phyloP scores from a whole-genome alignment of 2,113 vertebrate genomes.

The Mohoua ochrocephala region DNA sequence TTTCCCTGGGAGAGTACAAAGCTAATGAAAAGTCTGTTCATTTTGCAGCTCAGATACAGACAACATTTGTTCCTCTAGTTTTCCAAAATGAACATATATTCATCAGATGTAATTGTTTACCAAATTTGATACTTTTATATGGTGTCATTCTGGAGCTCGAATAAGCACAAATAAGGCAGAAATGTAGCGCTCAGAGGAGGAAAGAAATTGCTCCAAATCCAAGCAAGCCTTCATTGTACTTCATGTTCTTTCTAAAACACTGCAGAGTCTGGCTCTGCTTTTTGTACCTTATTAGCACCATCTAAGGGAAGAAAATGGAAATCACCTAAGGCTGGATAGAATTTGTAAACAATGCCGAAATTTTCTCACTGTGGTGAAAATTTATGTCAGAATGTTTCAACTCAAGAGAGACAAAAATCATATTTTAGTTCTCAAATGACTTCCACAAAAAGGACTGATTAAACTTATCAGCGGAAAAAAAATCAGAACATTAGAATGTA shows the following conservation, averaged over 20 bases:
- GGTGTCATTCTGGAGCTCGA: constrained; percentile 6
- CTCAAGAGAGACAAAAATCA: background rate
- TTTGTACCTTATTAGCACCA: constrained; percentile 65
- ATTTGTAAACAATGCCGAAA: background rate
- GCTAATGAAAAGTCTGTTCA: background rate
- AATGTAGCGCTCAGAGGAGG: background rate
- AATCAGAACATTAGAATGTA: background rate
- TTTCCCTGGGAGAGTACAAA: background rate
- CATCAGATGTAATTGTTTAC: constrained; percentile 46
- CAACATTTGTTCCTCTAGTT: background rate
- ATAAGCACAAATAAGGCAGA: constrained; percentile 7
- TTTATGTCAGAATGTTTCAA: background rate
- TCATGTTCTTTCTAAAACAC: background rate
- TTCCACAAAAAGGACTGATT: background rate
- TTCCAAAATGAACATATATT: constrained; percentile 14
- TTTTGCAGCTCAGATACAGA: constrained; percentile 5
- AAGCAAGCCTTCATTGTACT: background rate
- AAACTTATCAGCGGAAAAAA: background rate
- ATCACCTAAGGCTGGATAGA: background rate
- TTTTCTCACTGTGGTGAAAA: background rate
- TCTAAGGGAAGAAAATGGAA: constrained; percentile 59
- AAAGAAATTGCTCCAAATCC: background rate
- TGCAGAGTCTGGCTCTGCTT: background rate
- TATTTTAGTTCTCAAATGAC: background rate
- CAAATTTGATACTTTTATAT: background rate